A percentile compares a stretch with the other conserved stretches of the same genome.
phyloP scores from a whole-genome alignment of 2,113 vertebrate genomes.

The Trematomus loennbergii region DNA sequence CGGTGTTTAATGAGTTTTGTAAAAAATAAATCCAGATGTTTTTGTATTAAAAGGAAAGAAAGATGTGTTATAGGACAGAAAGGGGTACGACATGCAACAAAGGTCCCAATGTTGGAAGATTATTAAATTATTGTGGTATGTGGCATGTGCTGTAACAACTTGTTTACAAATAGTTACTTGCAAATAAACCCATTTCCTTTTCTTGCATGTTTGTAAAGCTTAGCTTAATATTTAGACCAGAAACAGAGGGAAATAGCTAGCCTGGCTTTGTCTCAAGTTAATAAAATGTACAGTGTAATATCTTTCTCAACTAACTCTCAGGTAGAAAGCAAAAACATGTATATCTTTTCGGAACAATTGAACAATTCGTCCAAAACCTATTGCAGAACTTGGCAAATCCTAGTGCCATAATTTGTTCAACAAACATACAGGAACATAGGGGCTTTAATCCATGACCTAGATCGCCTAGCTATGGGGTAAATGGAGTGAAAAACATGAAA shows the following conservation, averaged over 20 bases:
- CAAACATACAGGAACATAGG: no score
- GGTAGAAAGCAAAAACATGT: not conserved
- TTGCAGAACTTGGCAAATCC: not conserved
- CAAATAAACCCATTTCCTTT: not conserved
- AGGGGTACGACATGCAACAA: no score
- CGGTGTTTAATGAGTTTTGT: not conserved
- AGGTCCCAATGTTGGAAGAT: no score
- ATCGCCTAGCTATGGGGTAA: not conserved
- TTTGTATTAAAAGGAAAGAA: not conserved
- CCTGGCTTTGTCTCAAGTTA: not conserved
- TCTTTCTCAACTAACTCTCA: not conserved
- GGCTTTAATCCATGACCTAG: no score
- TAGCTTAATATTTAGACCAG: not conserved
- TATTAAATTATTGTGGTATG: no score
- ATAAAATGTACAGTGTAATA: not conserved
- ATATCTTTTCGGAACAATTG: not conserved
- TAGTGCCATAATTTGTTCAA: no score
- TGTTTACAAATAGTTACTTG: no score
- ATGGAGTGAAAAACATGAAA: not conserved
- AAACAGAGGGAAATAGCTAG: not conserved
- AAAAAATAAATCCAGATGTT: not conserved
- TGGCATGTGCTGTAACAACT: no score
- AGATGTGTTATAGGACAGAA: no score
- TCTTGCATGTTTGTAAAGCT: not conserved
- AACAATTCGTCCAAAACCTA: not conserved